A percentile compares a stretch with the other conserved stretches of the same genome.
phyloP scores from a whole-genome alignment of 2,113 vertebrate genomes.

The Bagarius yarrelli region DNA sequence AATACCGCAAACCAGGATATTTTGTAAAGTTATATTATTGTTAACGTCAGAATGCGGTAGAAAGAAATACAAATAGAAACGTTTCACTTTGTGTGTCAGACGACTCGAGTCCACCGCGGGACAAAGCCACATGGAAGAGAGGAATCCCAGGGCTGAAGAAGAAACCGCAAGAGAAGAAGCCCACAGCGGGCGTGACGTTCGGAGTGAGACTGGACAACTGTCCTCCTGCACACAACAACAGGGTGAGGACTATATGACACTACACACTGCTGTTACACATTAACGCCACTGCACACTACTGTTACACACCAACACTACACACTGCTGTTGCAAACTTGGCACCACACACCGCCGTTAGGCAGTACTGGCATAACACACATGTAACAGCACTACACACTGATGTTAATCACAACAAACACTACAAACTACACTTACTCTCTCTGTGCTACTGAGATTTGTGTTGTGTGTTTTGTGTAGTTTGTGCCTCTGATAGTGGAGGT shows the following conservation, averaged over 20 bases:
- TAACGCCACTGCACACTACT: not conserved
- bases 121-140: constrained; percentile 89
- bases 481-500: constrained; percentile 97
- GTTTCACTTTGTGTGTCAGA: constrained; percentile 65
- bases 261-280: not conserved
- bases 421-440: not conserved
- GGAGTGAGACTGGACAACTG: constrained; percentile 94
- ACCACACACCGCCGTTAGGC: not conserved
- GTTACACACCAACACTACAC: not conserved
- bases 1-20: not conserved
- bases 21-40: not conserved
- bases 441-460: not conserved
- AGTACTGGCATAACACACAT: too few relatives aligned
- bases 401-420: not conserved
- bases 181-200: constrained; percentile 83
- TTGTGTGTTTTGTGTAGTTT: constrained; percentile 71
- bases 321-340: not conserved
- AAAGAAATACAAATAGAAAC: not conserved
- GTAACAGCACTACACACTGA: not conserved
- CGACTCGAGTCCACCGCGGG: constrained; percentile 94
- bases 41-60: not conserved
- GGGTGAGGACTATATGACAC: constrained; percentile 68
- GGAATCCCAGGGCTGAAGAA: constrained; percentile 91
- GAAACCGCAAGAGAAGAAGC: constrained; percentile 91
- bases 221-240: constrained; percentile 87